Base-by-base conservation (phyloP, 2,797 vertebrate species). In the Cirrhinus mrigala region DNA sequence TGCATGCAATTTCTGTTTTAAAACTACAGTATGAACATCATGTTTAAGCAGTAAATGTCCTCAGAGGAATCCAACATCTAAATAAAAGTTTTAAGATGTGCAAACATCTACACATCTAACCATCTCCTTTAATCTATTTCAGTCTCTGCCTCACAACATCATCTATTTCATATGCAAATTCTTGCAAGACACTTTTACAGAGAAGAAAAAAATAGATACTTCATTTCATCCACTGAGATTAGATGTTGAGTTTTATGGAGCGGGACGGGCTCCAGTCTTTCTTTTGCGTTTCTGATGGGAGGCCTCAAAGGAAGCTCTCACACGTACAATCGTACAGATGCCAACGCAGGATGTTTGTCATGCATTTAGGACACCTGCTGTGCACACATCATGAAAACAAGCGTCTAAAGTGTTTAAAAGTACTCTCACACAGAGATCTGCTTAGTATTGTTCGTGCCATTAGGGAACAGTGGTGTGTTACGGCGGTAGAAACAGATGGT, bases 151-250 rank as follows among this genome's bases (percentile, higher is more conserved):
- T 24, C 40, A 15, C 40, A 29, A 20, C 58, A 48, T 46, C 40
- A 20, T 64, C 77, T 20, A 64, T 48, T 79, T 46, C 77, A 79
- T 79, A 79, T 79, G 77, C 58, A 62, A 64, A 79, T 64, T 46
- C 10, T 48, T 20, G 56, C 40, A 77, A 54, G 73, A 54, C 29
- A 37, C 50, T 54, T 33, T 78, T 44, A 78, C 64, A 16, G 58
- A 64, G 52, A 68, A 74, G 24, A 12, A 50, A 76, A 76, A 76
- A 44, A 54, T 3, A 66, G 44, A 77, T 15, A 69, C 74, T 84
- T 69, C 6, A 84, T 56, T 84, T 84, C 74, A 73, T 84, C 66
- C 82, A 29, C 46, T 46, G 71, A 73, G 58, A 79, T 64, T 16
- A 46, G 9, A 46, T 79, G n/a, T 62, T 62, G 56, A 48, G 77